phyloP scores from a whole-genome alignment of 2,113 vertebrate genomes.

The Benitochromis conjunctus region DNA sequence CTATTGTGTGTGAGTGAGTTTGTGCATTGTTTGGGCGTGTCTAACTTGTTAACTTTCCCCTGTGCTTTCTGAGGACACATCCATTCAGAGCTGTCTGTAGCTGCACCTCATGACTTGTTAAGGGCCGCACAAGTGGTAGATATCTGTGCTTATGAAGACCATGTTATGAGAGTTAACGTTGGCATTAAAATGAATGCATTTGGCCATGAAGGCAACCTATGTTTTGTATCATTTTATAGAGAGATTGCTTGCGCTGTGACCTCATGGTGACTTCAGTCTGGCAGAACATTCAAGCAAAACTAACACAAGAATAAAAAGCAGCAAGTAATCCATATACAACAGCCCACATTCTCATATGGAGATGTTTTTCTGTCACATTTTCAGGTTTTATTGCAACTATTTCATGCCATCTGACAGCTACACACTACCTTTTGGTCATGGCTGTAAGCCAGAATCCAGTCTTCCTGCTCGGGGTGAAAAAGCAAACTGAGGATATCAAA shows the following conservation, averaged over 20 bases:
- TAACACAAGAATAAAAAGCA: not conserved
- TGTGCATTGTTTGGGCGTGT: conserved; percentile 9
- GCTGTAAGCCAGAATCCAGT: conserved; percentile 94
- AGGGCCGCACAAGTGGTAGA: not conserved
- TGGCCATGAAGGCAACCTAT: not conserved
- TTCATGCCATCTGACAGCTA: conserved; percentile 25
- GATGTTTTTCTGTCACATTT: not conserved
- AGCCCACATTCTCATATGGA: not conserved
- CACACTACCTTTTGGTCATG: conserved; percentile 89
- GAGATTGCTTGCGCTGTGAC: not conserved
- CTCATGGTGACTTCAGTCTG: not conserved
- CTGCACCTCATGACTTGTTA: conserved; percentile 23
- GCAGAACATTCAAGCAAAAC: not conserved
- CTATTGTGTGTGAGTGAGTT: not conserved
- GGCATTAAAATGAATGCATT: not conserved
- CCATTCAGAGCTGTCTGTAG: conserved; percentile 8
- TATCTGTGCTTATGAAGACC: not conserved
- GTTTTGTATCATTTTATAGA: not conserved
- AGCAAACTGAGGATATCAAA: conserved; percentile 94
- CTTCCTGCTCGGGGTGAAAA: conserved; percentile 91
- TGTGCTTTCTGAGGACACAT: not conserved
- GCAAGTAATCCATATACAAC: not conserved
- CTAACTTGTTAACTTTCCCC: conserved; percentile 20
- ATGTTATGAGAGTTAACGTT: not conserved
- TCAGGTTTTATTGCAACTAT: not conserved